Evolutionary conservation across 2,113 vertebrate genomes (phyloP).

Genomic region (Tyrannus savana): DNA sequence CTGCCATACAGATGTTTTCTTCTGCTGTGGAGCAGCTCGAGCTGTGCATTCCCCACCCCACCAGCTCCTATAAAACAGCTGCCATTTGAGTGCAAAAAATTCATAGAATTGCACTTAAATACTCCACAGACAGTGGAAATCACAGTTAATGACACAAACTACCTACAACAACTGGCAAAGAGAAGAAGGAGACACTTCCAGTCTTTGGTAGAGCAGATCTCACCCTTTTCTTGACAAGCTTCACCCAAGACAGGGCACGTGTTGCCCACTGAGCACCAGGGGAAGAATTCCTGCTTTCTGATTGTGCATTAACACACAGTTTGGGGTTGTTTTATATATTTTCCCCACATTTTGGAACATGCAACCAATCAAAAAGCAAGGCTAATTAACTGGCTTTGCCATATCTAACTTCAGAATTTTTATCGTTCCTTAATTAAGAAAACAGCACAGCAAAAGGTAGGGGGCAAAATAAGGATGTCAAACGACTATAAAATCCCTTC

Average conservation of each 20-base stretch:
- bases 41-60: slow-evolving; percentile 64
- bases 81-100: background rate
- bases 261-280: background rate
- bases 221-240: background rate
- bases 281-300: background rate
- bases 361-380: background rate
- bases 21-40: slow-evolving; percentile 63
- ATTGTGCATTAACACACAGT: background rate
- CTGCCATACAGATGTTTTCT: slow-evolving; percentile 66
- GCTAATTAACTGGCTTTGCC: background rate
- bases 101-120: background rate
- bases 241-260: background rate
- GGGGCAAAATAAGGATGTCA: slow-evolving; percentile 34
- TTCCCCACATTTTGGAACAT: background rate
- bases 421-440: slow-evolving; percentile 40
- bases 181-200: background rate
- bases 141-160: background rate
- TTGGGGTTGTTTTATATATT: background rate
- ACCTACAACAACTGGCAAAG: background rate
- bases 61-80: slow-evolving; percentile 51
- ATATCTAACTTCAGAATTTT: background rate
- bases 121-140: background rate
- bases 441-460: background rate
- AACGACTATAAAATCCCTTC: slow-evolving; percentile 38
- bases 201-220: background rate